Evolutionary conservation across 2,888 invertebrate genomes (phyloP).

Genomic region (Aethes cnicana): DNA sequence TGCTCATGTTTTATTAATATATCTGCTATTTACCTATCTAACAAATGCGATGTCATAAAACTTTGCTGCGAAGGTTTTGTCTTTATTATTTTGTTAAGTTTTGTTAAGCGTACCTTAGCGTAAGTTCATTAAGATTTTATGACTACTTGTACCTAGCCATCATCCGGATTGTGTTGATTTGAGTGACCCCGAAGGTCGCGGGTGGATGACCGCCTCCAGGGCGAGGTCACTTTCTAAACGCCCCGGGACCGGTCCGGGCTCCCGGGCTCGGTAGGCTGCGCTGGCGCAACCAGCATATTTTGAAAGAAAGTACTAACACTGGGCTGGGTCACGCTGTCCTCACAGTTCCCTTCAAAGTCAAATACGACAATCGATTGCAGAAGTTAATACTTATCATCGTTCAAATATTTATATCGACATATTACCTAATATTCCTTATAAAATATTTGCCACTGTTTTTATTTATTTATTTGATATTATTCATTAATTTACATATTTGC

Average conservation of each 20-base stretch:
- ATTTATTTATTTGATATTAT: too few relatives aligned
- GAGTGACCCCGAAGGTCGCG: slow-evolving; percentile 41
- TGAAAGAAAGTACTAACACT: slow-evolving; percentile 22
- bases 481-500: too few relatives aligned
- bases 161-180: too few relatives aligned
- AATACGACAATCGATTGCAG: neutral
- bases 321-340: neutral
- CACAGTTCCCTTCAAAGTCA: slow-evolving; percentile 1
- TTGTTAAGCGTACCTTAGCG: slow-evolving; percentile 1
- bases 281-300: slow-evolving; percentile 20
- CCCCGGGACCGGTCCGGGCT: slow-evolving; percentile 59
- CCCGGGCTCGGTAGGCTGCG: slow-evolving; percentile 19
- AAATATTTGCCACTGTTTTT: too few relatives aligned
- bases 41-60: slow-evolving; percentile 9
- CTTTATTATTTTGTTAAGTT: slow-evolving; percentile 14
- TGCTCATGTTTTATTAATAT: slow-evolving; percentile 10
- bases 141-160: too few relatives aligned
- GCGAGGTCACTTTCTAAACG: slow-evolving; percentile 75
- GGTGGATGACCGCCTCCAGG: slow-evolving; percentile 66
- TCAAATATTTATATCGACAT: neutral
- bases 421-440: too few relatives aligned
- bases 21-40: slow-evolving; percentile 17
- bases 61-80: slow-evolving; percentile 30
- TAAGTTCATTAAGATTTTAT: slow-evolving; percentile 35
- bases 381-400: neutral